A percentile compares a stretch with the other conserved stretches of the same genome.
Evolutionary conservation across 2,113 vertebrate genomes (phyloP).

Genomic region (Odocoileus virginianus): DNA sequence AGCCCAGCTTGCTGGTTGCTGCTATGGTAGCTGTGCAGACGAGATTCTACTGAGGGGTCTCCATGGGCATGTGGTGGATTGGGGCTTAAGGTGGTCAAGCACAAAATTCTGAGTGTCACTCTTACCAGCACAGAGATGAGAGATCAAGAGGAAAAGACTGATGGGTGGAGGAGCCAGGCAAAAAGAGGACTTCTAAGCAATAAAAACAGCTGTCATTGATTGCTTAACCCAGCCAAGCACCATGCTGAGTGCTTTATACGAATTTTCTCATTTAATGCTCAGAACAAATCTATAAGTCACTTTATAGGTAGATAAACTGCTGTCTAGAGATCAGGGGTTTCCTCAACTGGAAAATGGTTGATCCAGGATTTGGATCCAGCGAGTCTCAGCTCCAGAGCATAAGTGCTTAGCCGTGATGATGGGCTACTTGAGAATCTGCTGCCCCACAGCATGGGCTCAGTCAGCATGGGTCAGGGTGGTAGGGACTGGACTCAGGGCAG

Average conservation of each 20-base stretch:
- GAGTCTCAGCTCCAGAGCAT: neutral
- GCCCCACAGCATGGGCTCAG: neutral
- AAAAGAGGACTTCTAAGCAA: neutral
- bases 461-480: neutral
- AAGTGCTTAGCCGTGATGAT: rapidly evolving
- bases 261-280: neutral
- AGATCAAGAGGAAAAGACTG: neutral
- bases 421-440: neutral
- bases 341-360: neutral
- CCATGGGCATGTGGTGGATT: rapidly evolving
- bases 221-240: no score
- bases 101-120: neutral
- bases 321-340: neutral
- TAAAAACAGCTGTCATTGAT: neutral
- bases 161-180: neutral
- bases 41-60: neutral
- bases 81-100: neutral
- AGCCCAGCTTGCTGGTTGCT: neutral
- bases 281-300: neutral
- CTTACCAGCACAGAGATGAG: neutral
- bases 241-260: neutral
- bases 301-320: neutral
- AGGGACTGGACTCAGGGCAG: neutral
- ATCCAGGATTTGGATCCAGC: neutral
- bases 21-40: neutral